A percentile compares a stretch with the other conserved stretches of the same genome.
Evolutionary conservation across 2,113 vertebrate species (phyloP).

Genomic region (Polypterus senegalus): DNA sequence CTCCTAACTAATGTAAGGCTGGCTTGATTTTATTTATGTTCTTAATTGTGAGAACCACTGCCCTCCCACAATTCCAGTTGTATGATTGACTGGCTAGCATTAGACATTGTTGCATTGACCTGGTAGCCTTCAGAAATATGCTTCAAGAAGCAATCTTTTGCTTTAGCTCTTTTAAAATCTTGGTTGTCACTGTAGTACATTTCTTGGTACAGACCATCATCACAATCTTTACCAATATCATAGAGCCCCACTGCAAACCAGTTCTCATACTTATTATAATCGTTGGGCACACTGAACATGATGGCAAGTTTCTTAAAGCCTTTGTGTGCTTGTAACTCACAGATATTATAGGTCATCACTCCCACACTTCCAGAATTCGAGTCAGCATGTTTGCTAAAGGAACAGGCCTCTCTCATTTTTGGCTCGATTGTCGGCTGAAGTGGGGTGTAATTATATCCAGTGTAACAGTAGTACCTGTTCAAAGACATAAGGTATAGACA

Average conservation of each 20-base stretch:
- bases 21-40: no score
- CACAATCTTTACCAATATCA: neutral
- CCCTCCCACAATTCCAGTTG: conserved; percentile 38
- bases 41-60: no score
- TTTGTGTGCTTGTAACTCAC: conserved; percentile 7
- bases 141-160: conserved; percentile 23
- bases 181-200: conserved; percentile 34
- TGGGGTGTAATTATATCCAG: conserved; percentile 30
- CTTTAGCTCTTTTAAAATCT: conserved; percentile 25
- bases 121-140: conserved; percentile 4
- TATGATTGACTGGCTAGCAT: conserved; percentile 29
- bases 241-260: conserved; percentile 33
- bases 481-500: no score
- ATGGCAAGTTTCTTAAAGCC: conserved; percentile 24
- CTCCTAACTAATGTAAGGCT: no score
- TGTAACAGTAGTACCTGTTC: conserved; percentile 33
- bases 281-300: conserved; percentile 45
- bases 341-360: conserved; percentile 41
- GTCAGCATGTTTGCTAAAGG: conserved; percentile 44
- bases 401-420: conserved; percentile 31
- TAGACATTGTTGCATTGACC: conserved; percentile 32
- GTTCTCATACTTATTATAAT: conserved; percentile 43
- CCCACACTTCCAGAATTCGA: conserved; percentile 29
- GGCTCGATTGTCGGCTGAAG: conserved; percentile 36
- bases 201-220: conserved; percentile 23